Evolutionary conservation across 1,140 invertebrate species (phyloP), one percentile per base, ranked within the genome.

Genomic region (Philaenus spumarius): DNA sequence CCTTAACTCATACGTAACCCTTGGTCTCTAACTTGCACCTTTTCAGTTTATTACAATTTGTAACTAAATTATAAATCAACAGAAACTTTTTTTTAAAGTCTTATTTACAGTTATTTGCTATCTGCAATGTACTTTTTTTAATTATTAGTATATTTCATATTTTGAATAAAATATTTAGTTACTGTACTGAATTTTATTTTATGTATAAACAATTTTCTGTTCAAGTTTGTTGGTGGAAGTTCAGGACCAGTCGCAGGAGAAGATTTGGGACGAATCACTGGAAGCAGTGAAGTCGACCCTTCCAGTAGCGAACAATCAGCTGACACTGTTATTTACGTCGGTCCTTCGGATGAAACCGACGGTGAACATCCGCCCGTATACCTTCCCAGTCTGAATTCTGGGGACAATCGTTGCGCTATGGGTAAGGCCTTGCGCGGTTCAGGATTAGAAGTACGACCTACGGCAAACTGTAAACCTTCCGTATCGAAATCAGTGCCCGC

Each of bases 261-360:
- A 70, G 86, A 89, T 67, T 81, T 80, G 1, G 78, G 78, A 0
- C 77, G 81, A 64, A 78, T 74, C 58, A 78, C 77, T 0, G 85
- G 84, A 39, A 89, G 84, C 51, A 91, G 90, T 70, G 91, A 93
- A 64, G 91, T 93, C 55, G 93, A 96, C 76, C 93, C 93, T 4
- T 96, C 93, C 1, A 95, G 92, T 67, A 95, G 92, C 69, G 94
- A 97, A 71, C 80, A 95, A 68, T 95, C 92, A 1, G 94, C 93
- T 51, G 94, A 97, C 72, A 98, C 94, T 0, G 94, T 97, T 30
- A 97, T 97, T 66, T 97, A 96, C 73, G 84, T 96, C 15, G 94
- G 94, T 9, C 87, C 89, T n/a, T 73, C 77, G 60, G 88, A 92
- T 67, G 89, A 90, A 26, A 91, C 90, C n/a, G 89, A 95, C 75